phyloP scores from a whole-genome alignment of 2,888 invertebrate species.

The Scrobipalpa costella region DNA sequence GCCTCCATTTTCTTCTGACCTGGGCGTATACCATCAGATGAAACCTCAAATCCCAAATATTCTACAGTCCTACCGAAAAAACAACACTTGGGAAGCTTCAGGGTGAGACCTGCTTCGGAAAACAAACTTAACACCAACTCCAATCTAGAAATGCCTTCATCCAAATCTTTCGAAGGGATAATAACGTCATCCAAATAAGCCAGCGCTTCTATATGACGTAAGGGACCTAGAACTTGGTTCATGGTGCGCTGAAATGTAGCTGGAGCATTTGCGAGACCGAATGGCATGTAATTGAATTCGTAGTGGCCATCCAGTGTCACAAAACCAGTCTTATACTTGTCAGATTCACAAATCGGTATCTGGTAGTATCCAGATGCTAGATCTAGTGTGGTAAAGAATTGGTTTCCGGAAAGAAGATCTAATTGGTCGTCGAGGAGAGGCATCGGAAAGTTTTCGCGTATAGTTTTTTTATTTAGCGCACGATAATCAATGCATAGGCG shows the following conservation, averaged over 20 bases:
- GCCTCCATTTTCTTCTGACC: conserved; percentile 31
- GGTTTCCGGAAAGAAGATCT: conserved; percentile 25
- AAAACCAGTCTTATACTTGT: too few relatives aligned
- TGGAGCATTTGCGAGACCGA: conserved; percentile 21
- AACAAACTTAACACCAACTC: not conserved
- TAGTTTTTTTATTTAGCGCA: conserved; percentile 31
- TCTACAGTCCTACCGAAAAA: conserved; percentile 15
- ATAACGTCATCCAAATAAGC: conserved; percentile 27
- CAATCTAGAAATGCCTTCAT: conserved; percentile 14
- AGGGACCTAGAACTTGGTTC: conserved; percentile 9
- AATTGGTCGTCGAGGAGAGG: conserved; percentile 38
- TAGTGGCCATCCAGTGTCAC: too few relatives aligned
- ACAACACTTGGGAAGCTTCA: conserved; percentile 18
- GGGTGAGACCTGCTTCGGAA: conserved; percentile 10
- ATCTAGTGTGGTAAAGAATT: conserved; percentile 26
- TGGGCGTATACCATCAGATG: conserved; percentile 26
- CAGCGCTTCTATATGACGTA: conserved; percentile 3
- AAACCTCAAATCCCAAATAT: conserved; percentile 27
- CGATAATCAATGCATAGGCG: conserved; percentile 25
- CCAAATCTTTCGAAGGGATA: conserved; percentile 6
- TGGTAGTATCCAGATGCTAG: too few relatives aligned
- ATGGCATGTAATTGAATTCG: conserved; percentile 20
- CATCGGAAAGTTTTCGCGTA: conserved; percentile 29
- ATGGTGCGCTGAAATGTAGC: conserved; percentile 18
- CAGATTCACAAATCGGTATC: too few relatives aligned